A percentile compares a stretch with the other conserved stretches of the same genome.
Conservation (phyloP, 1,140 invertebrate genomes). For the Hestina assimilis region DNA sequence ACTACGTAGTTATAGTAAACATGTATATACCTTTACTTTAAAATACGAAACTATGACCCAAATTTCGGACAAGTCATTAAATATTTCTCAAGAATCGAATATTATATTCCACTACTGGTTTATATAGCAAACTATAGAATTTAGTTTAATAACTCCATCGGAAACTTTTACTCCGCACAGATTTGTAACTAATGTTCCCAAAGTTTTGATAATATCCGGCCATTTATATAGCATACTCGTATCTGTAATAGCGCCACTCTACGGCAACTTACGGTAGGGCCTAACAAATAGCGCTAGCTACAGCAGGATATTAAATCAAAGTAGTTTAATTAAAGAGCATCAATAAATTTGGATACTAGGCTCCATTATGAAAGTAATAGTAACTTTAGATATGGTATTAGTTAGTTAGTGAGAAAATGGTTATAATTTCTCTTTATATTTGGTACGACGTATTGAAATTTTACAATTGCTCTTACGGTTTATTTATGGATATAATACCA, state of each 20-base stretch:
- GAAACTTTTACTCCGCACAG: slow-evolving; percentile 38
- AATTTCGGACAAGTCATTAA: too few relatives aligned
- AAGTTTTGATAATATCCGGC: slow-evolving; percentile 45
- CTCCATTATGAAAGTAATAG: slow-evolving; percentile 13
- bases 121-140: not conserved
- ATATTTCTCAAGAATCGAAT: not conserved
- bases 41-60: too few relatives aligned
- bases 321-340: slow-evolving; percentile 17
- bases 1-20: too few relatives aligned
- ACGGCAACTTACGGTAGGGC: slow-evolving; percentile 9
- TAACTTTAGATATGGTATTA: slow-evolving; percentile 1
- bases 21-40: too few relatives aligned
- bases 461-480: too few relatives aligned
- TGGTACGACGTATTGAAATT: too few relatives aligned
- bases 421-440: too few relatives aligned
- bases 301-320: slow-evolving; percentile 21
- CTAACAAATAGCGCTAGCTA: slow-evolving; percentile 17
- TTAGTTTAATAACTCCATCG: slow-evolving; percentile 46
- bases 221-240: slow-evolving; percentile 33
- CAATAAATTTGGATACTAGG: slow-evolving; percentile 19
- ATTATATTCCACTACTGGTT: not conserved
- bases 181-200: slow-evolving; percentile 35
- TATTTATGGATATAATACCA: too few relatives aligned
- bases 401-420: not conserved
- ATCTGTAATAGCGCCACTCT: slow-evolving; percentile 18